A percentile compares a stretch with the other conserved stretches of the same genome.
Evolutionary conservation across 2,797 vertebrate genomes (phyloP).

Genomic region (Lophotriccus pileatus): DNA sequence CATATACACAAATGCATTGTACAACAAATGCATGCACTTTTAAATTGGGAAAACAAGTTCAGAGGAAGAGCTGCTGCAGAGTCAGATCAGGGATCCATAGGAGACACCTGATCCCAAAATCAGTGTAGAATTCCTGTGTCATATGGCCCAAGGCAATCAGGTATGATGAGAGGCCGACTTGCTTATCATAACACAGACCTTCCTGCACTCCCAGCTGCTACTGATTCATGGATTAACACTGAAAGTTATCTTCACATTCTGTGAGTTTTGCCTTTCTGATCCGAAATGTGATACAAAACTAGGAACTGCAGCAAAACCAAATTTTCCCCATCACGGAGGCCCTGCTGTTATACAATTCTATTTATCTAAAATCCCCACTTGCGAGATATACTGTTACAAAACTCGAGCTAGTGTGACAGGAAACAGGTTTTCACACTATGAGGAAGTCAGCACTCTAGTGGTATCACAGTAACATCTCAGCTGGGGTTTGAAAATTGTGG

Average conservation of each 20-base stretch:
- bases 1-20: not conserved
- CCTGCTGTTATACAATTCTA: not conserved
- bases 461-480: conserved; percentile 14
- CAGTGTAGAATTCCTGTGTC: not conserved
- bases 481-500: not conserved
- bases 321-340: not conserved
- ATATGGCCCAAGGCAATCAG: not conserved
- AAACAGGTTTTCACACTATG: conserved; percentile 30
- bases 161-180: not conserved
- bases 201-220: not conserved
- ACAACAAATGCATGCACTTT: not conserved
- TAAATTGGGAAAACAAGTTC: not conserved
- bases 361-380: not conserved
- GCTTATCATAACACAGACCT: not conserved
- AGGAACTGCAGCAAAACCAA: not conserved
- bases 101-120: not conserved
- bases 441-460: not conserved
- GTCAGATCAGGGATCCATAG: not conserved
- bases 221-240: not conserved
- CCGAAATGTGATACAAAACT: not conserved
- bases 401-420: not conserved
- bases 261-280: not conserved
- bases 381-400: conserved; percentile 2
- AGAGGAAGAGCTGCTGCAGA: not conserved
- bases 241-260: not conserved